A percentile compares a stretch with the other conserved stretches of the same genome.
Evolutionary conservation across 2,797 vertebrate genomes (phyloP).

Genomic region (Manis pentadactyla): DNA sequence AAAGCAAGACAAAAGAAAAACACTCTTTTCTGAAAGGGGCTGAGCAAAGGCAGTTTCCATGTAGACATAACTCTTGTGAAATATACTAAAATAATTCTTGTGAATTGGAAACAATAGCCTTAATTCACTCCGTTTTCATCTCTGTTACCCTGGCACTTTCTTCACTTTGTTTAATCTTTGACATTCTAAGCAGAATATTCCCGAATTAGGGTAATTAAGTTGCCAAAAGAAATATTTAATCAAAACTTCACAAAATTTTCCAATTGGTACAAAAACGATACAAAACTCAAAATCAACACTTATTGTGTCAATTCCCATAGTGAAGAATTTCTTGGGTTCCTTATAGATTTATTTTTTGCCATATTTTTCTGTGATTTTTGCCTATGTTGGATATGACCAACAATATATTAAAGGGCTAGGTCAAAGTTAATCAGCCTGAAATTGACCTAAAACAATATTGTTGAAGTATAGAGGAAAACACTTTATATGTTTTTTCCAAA

Average conservation of each 20-base stretch:
- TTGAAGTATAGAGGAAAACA: background rate
- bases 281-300: constrained; percentile 49
- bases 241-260: constrained; percentile 61
- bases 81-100: constrained; percentile 41
- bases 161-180: constrained; percentile 47
- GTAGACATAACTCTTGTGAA: background rate
- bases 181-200: constrained; percentile 35
- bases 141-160: background rate
- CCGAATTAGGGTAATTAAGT: constrained; percentile 46
- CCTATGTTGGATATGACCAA: background rate
- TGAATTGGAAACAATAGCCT: background rate
- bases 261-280: constrained; percentile 41
- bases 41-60: background rate
- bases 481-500: constrained; percentile 9
- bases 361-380: constrained; percentile 27
- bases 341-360: background rate
- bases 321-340: constrained; percentile 12
- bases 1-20: background rate
- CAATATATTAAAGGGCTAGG: background rate
- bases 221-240: constrained; percentile 63
- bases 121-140: background rate
- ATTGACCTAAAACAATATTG: background rate
- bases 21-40: constrained; percentile 29
- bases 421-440: constrained; percentile 4
- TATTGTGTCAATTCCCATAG: background rate